A percentile compares a stretch with the other conserved stretches of the same genome.
These are phyloP conservation scores for Helleia helle DNA, from an alignment of 2,888 invertebrate genomes.

Conservation along the genomic window DNA sequence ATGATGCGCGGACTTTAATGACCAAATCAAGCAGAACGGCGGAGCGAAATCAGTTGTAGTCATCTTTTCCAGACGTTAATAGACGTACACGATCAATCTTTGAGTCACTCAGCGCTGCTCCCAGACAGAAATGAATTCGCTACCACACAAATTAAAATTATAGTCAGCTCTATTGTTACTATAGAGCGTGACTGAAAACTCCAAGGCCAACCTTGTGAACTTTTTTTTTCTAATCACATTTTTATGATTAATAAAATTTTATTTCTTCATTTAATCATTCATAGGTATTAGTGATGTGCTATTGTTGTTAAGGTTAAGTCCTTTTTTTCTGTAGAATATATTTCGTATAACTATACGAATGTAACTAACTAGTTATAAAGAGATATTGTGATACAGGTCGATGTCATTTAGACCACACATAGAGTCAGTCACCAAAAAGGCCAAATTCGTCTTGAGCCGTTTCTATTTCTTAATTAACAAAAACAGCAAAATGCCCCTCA, in stretches of 20 bases:
- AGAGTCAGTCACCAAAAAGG: too few relatives aligned
- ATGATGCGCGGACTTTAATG: not conserved
- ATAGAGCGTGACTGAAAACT: not conserved
- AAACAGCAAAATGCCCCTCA: too few relatives aligned
- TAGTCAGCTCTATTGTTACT: constrained; percentile 2
- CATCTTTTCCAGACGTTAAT: constrained; percentile 2
- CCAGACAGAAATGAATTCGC: constrained; percentile 2
- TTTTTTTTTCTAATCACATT: not conserved
- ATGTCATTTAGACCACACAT: too few relatives aligned
- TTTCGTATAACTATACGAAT: too few relatives aligned
- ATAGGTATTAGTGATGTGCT: too few relatives aligned
- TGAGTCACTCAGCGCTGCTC: constrained; percentile 6
- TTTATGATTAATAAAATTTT: not conserved
- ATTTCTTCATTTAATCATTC: not conserved
- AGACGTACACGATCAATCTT: constrained; percentile 1
- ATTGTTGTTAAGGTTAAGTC: too few relatives aligned
- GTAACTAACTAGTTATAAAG: too few relatives aligned
- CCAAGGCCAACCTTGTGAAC: not conserved
- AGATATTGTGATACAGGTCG: too few relatives aligned
- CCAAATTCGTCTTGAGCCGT: too few relatives aligned
- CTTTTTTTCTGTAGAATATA: too few relatives aligned
- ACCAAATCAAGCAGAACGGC: constrained; percentile 8
- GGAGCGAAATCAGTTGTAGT: not conserved
- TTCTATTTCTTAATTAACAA: too few relatives aligned
- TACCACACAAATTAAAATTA: constrained; percentile 1